Conservation (phyloP, 2,797 vertebrate genomes). For the Somateria mollissima region DNA sequence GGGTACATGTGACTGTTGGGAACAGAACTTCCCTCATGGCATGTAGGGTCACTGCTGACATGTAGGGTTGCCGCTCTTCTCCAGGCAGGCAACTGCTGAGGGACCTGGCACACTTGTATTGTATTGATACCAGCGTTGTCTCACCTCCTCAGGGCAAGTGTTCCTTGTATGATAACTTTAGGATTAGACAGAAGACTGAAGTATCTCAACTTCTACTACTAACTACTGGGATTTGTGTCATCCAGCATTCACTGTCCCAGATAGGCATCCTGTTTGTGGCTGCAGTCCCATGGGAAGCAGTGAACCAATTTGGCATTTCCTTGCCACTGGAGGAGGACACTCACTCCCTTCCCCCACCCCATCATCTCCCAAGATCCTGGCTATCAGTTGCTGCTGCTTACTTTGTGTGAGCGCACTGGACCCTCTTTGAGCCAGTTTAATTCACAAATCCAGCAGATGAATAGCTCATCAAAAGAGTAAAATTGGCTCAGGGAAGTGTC, state of each 20-base stretch:
- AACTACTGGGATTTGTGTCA: background rate
- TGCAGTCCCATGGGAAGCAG: background rate
- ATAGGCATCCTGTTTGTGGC: background rate
- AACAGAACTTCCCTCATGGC: background rate
- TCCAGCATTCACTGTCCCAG: background rate
- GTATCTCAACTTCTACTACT: background rate
- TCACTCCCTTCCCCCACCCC: background rate
- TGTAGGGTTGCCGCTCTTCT: background rate
- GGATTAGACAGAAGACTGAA: background rate
- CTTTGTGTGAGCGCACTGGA: accelerated
- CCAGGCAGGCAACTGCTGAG: background rate
- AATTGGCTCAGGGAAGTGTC: background rate
- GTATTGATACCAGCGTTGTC: background rate
- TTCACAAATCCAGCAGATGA: background rate
- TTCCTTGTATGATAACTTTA: background rate
- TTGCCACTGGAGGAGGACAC: background rate
- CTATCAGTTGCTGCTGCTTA: background rate
- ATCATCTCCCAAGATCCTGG: background rate
- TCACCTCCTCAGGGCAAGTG: background rate
- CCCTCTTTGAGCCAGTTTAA: background rate
- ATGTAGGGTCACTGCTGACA: background rate
- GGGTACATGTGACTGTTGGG: too few relatives aligned
- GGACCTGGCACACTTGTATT: background rate
- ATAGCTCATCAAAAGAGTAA: background rate
- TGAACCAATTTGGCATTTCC: background rate